These are phyloP conservation scores for Papilio polyxenes DNA, from an alignment of 1,140 invertebrate genomes.

Conservation along the genomic window DNA sequence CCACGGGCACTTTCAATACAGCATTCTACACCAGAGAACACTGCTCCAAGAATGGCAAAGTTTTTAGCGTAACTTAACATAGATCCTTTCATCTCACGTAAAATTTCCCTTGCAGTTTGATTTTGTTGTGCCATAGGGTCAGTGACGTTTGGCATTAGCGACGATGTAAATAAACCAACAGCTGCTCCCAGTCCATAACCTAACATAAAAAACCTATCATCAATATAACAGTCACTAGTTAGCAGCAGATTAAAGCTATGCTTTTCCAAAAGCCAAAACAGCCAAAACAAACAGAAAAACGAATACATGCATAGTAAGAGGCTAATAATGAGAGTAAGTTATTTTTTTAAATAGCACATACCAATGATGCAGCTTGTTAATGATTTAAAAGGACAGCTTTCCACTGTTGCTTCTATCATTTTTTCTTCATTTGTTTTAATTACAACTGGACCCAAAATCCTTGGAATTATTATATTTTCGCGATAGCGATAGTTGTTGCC, in stretches of 20 bases:
- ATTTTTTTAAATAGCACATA: slow-evolving; percentile 69
- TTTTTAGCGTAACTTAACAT: slow-evolving; percentile 97
- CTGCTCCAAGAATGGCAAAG: slow-evolving; percentile 95
- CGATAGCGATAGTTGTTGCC: slow-evolving; percentile 85
- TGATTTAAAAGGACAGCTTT: slow-evolving; percentile 96
- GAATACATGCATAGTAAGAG: not conserved
- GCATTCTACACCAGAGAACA: slow-evolving; percentile 97
- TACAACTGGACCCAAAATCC: slow-evolving; percentile 85
- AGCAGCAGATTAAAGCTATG: not conserved
- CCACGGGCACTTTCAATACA: slow-evolving; percentile 95
- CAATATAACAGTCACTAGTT: not conserved
- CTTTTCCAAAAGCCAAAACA: not conserved
- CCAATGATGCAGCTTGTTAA: slow-evolving; percentile 94
- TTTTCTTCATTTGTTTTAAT: slow-evolving; percentile 94
- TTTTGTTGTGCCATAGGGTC: slow-evolving; percentile 87
- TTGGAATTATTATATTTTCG: slow-evolving; percentile 91
- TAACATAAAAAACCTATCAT: slow-evolving; percentile 68
- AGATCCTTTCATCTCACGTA: slow-evolving; percentile 95
- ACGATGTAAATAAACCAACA: slow-evolving; percentile 97
- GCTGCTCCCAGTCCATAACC: slow-evolving; percentile 96
- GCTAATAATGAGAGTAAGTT: too few species aligned
- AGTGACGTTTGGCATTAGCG: slow-evolving; percentile 94
- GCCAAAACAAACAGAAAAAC: not conserved
- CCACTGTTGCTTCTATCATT: slow-evolving; percentile 91
- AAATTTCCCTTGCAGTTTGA: slow-evolving; percentile 91